Base-by-base conservation (phyloP, 1,140 invertebrate species). In the Caenorhabditis briggsae region DNA sequence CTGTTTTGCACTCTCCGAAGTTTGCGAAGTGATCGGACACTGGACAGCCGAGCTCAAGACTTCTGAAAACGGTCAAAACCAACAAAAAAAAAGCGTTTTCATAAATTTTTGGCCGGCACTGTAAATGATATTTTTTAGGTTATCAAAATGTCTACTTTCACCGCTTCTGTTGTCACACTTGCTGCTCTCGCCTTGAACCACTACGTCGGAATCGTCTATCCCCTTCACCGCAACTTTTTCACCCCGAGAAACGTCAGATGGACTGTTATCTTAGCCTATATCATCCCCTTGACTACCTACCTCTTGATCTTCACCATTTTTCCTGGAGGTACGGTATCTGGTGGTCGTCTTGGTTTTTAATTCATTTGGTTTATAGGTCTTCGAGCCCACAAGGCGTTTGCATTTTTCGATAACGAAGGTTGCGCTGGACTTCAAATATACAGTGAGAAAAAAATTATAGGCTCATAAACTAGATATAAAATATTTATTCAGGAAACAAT, bases 81-180 rank as follows among this genome's bases (percentile, higher is more conserved):
- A 33, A 33, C 33, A 33, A 33, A 33, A 33, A 33, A 33, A 1
- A 3, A 2, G 33, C 3, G 1, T 33, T 33, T 33, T 33, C 3
- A 33, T 33, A 33, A 2, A 33, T 33, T 33, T 33, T n/a, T n/a
- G n/a, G n/a, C n/a, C n/a, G n/a, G n/a, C n/a, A 33, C 33, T 3
- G 33, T 33, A 33, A 33, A 33, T 33, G 33, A n/a, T 33, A 2
- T 33, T 33, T 3, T 90, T 33, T 41, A 90, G 90, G 86, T 89
- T n/a, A 83, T 90, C n/a, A 90, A 90, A 84, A 88, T 90, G 74
- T 82, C 85, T 11, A 90, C 90, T 3, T 90, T 90, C 74, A 90
- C 91, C 50, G 90, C 90, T 14, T 90, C 89, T 8, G 90, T 90
- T 14, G 89, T 90, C 46, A 90, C 89, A 20, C 70, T 90, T 25